These are phyloP conservation scores for Numenius phaeopus DNA, from an alignment of 2,797 vertebrate genomes.

Conservation along the genomic window DNA sequence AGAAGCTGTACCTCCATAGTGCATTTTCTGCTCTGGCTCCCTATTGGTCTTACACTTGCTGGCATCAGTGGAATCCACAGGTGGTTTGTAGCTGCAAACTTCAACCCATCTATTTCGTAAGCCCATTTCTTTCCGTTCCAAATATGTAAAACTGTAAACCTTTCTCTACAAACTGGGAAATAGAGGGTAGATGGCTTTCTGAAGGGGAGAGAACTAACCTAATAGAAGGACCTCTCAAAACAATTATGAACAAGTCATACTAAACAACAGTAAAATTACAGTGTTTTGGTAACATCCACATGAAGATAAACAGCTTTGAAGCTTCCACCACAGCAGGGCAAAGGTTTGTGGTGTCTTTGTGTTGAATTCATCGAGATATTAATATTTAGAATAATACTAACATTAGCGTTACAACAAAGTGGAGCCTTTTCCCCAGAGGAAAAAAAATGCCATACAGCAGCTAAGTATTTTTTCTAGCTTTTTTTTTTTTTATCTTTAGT, in stretches of 20 bases:
- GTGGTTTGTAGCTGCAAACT: neutral
- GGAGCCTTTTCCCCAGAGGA: rapidly evolving
- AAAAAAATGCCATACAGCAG: neutral
- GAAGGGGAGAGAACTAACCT: neutral
- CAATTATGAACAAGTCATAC: neutral
- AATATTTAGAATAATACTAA: neutral
- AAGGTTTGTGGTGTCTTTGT: neutral
- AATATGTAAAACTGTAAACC: neutral
- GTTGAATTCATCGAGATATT: neutral
- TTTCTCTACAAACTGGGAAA: neutral
- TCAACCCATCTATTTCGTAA: neutral
- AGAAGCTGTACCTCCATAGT: neutral
- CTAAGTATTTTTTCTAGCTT: neutral
- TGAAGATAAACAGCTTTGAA: neutral
- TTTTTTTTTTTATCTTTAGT: neutral
- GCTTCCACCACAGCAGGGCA: neutral
- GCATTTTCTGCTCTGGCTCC: neutral
- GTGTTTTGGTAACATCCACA: neutral
- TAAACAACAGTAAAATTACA: neutral
- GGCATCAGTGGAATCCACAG: neutral
- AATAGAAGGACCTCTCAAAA: neutral
- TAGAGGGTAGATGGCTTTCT: neutral
- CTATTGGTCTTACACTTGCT: neutral
- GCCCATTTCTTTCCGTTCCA: neutral
- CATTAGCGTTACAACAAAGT: neutral